phyloP scores from a whole-genome alignment of 2,113 vertebrate genomes.

The Menidia beryllina region DNA sequence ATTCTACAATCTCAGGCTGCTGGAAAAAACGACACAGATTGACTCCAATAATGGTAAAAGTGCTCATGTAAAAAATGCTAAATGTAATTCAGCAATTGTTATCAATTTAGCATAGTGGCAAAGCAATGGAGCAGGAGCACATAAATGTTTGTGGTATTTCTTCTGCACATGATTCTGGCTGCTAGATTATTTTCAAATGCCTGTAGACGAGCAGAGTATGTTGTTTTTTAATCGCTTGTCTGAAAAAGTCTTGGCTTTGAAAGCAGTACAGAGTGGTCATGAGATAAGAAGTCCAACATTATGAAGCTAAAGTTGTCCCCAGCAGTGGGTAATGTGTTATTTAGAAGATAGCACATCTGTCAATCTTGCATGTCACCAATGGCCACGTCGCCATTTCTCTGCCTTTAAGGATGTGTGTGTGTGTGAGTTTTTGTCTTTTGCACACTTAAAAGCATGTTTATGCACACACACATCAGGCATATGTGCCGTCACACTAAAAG shows the following conservation, averaged over 20 bases:
- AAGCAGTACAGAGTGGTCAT: neutral
- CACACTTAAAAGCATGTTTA: neutral
- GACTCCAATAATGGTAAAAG: too few relatives aligned
- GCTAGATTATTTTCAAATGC: neutral
- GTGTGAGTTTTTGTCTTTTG: slow-evolving; percentile 17
- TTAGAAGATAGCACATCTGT: slow-evolving; percentile 14
- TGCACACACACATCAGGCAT: neutral
- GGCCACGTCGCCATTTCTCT: slow-evolving; percentile 31
- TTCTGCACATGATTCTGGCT: too few relatives aligned
- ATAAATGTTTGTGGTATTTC: neutral
- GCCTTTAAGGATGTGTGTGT: slow-evolving; percentile 15
- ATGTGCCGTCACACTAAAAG: slow-evolving; percentile 26
- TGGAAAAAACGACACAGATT: too few relatives aligned
- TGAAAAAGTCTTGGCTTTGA: neutral
- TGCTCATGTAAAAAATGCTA: too few relatives aligned
- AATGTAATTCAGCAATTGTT: too few relatives aligned
- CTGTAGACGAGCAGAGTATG: neutral
- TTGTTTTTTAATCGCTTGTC: neutral
- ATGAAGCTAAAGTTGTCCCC: neutral
- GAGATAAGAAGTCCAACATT: neutral
- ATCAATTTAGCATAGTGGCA: too few relatives aligned
- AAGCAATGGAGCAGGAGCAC: too few relatives aligned
- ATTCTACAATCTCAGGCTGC: too few relatives aligned
- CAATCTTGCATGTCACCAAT: slow-evolving; percentile 19
- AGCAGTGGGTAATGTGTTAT: neutral